Percentiles rank a stretch among this genome's conserved stretches.
Evolutionary conservation across 2,888 invertebrate species (phyloP).

Genomic region (Epirrhoe tristata): DNA sequence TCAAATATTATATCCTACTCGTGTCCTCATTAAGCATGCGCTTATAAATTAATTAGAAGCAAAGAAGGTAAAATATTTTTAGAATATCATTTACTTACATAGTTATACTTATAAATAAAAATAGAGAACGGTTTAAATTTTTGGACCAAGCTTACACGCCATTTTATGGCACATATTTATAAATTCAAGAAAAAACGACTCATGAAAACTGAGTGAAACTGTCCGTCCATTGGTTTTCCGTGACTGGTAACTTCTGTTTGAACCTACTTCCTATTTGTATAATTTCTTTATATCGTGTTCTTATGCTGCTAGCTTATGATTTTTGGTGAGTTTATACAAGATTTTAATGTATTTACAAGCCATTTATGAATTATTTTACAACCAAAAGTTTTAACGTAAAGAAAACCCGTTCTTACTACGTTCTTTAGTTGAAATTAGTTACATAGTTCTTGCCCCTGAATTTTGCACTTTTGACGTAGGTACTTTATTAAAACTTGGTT

Average conservation of each 20-base stretch:
- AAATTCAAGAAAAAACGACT: conserved; percentile 2
- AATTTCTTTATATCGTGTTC: background rate
- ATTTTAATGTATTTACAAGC: background rate
- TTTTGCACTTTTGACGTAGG: background rate
- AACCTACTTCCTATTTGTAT: background rate
- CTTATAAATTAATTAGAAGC: background rate
- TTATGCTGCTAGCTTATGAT: too few relatives aligned
- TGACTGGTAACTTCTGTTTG: conserved; percentile 3
- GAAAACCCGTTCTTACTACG: background rate
- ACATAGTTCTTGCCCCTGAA: background rate
- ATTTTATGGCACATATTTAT: conserved; percentile 29
- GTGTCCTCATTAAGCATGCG: background rate
- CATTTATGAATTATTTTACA: background rate
- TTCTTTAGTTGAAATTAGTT: background rate
- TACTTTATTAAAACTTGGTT: background rate
- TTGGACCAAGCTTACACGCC: conserved; percentile 9
- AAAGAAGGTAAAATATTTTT: too few relatives aligned
- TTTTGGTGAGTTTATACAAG: too few relatives aligned
- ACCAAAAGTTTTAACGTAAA: background rate
- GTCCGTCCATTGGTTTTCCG: background rate
- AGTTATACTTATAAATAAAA: background rate
- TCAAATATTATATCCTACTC: background rate
- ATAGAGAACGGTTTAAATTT: background rate
- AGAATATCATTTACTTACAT: background rate
- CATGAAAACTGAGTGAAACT: background rate